Evolutionary conservation across 2,797 vertebrate species (phyloP), one percentile per base, ranked within the genome.

Genomic region (Oreortyx pictus): DNA sequence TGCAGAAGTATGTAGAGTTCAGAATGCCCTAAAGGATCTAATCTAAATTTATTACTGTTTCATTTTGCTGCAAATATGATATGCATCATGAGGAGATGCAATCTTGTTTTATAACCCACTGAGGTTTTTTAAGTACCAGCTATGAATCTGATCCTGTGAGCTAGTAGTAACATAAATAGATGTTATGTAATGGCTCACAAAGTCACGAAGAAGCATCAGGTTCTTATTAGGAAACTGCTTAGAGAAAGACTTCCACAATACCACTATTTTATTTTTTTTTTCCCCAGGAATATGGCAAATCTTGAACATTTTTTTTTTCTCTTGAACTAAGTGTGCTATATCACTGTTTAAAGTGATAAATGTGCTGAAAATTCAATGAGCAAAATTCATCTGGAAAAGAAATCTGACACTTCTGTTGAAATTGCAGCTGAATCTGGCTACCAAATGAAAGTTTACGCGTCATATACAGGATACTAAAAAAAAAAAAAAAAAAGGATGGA

Each of bases 101-200:
- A 83, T 91, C 89, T 89, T 89, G 57, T 74, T 93, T 94, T 87
- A 88, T 80, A 93, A 92, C 7, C 3, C 76, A 74, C 61, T 77
- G 72, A 89, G 70, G 57, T 74, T 95, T 95, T 92, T 77, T 64
- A 95, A 95, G 91, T 89, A 77, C 85, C 87, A 85, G 56, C 65
- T 81, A 50, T 29, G 91, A 95, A 95, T 89, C 85, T 81, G 89
- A 96, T 93, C 89, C 93, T 91, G 62, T 2, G 9, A 95, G 89
- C 82, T 57, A 88, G 65, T 74, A 75, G 87, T 92, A 89, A 78
- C 79, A 87, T 92, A 90, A 96, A 95, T 95, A 95, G 94, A 91
- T 82, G 80, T 94, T 95, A 75, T 74, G 88, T 89, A 95, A 96
- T 64, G 31, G 76, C 82, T 85, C 80, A 85, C 41, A 52, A 77